Conservation (phyloP, 2,888 invertebrate genomes). For the Caenorhabditis parvicauda region DNA sequence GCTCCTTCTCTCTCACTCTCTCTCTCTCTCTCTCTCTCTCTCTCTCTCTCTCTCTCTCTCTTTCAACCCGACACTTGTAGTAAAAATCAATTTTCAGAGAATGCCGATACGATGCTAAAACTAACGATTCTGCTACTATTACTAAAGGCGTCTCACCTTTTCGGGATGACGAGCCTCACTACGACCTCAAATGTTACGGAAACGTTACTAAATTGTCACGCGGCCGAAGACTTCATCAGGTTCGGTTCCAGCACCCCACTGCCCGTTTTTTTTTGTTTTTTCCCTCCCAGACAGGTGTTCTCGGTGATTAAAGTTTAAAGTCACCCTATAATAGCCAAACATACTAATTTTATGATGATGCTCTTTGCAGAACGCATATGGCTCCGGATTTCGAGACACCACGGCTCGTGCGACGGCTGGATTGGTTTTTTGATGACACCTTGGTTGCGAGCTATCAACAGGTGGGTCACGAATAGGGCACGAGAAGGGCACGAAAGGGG, state of each 20-base stretch:
- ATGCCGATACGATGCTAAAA: too few relatives aligned
- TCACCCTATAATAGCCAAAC: not conserved
- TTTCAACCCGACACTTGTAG: too few relatives aligned
- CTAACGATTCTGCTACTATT: too few relatives aligned
- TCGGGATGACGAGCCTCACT: too few relatives aligned
- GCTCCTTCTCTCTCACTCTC: too few relatives aligned
- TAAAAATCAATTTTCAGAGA: too few relatives aligned
- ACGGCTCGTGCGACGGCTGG: slow-evolving; percentile 55
- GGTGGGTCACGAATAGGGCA: slow-evolving; percentile 12
- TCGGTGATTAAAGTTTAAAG: slow-evolving; percentile 1
- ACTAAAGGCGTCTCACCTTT: too few relatives aligned
- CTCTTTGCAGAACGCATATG: slow-evolving; percentile 59
- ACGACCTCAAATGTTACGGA: slow-evolving; percentile 23
- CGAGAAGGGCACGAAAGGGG: slow-evolving; percentile 1
- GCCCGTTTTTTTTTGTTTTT: too few relatives aligned
- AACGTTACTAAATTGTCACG: slow-evolving; percentile 46
- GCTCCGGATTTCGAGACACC: slow-evolving; percentile 61
- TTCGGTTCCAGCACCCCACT: too few relatives aligned
- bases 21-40: too few relatives aligned
- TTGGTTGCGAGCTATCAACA: slow-evolving; percentile 54
- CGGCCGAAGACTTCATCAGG: slow-evolving; percentile 51
- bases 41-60: too few relatives aligned
- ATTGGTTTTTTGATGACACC: slow-evolving; percentile 59
- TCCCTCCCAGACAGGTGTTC: too few relatives aligned
- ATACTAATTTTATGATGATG: not conserved